phyloP scores from a whole-genome alignment of 2,888 invertebrate species.

The Morpho deidamia region DNA sequence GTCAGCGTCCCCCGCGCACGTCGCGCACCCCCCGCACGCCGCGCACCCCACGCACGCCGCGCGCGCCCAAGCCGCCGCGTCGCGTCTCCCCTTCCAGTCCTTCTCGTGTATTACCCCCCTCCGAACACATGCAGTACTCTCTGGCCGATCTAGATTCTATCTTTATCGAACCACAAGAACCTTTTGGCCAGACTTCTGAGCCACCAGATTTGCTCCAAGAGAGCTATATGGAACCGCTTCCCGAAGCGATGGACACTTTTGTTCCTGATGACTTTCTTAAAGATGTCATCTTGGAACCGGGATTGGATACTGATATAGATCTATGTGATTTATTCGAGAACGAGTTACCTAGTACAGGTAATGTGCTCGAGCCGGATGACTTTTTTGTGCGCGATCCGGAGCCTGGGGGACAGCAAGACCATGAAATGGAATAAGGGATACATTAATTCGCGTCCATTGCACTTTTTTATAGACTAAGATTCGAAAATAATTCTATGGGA shows the following conservation, averaged over 20 bases:
- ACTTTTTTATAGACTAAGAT: no score
- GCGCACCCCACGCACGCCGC: neutral
- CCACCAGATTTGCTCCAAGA: slow-evolving; percentile 12
- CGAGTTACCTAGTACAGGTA: neutral
- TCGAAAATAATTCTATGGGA: no score
- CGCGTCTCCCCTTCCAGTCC: slow-evolving; percentile 91
- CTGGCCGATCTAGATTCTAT: slow-evolving; percentile 51
- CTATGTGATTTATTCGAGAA: slow-evolving; percentile 20
- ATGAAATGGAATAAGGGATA: neutral
- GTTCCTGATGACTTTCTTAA: slow-evolving; percentile 18
- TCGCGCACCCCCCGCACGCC: neutral
- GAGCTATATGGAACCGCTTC: slow-evolving; percentile 1
- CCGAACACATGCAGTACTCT: slow-evolving; percentile 47
- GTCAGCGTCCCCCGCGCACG: slow-evolving; percentile 83
- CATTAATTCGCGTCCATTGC: no score
- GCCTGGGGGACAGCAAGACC: neutral
- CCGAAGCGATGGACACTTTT: slow-evolving; percentile 5
- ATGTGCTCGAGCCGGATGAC: slow-evolving; percentile 15
- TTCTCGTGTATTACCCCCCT: slow-evolving; percentile 45
- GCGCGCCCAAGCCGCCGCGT: slow-evolving; percentile 84
- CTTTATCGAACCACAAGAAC: slow-evolving; percentile 41
- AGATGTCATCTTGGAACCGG: slow-evolving; percentile 19
- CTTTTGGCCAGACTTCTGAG: slow-evolving; percentile 17
- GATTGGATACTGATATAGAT: slow-evolving; percentile 17
- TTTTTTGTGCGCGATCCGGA: slow-evolving; percentile 16